A percentile compares a stretch with the other conserved stretches of the same genome.
phyloP scores from a whole-genome alignment of 2,888 invertebrate genomes.

The Athalia rosae region DNA sequence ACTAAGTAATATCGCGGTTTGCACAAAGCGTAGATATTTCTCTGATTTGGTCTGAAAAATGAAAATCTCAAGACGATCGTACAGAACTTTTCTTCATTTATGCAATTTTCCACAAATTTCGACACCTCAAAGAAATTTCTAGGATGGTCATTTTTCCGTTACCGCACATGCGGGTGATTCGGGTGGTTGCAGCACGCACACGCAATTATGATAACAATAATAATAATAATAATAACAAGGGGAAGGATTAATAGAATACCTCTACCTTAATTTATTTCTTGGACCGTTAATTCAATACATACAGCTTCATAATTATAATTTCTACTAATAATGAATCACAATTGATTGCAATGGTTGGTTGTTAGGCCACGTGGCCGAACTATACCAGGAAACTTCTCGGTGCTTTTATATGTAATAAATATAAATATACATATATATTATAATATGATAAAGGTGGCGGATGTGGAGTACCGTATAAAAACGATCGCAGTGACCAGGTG shows the following conservation, averaged over 20 bases:
- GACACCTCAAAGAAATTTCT: not conserved
- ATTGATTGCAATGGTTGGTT: conserved; percentile 17
- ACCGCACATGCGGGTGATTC: not conserved
- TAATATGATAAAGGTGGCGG: conserved; percentile 14
- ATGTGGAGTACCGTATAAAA: not conserved
- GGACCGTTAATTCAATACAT: not conserved
- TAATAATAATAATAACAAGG: not conserved
- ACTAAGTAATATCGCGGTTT: too few species aligned
- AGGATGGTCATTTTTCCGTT: not conserved
- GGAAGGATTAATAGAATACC: not conserved
- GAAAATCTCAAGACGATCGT: too few species aligned
- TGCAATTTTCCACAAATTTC: too few species aligned
- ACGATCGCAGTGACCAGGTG: conserved; percentile 29
- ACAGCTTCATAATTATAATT: conserved; percentile 15
- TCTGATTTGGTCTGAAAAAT: too few species aligned
- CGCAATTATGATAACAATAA: not conserved
- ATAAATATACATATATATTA: not conserved
- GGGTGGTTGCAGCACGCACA: not conserved
- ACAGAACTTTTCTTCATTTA: too few species aligned
- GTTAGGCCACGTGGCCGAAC: conserved; percentile 29
- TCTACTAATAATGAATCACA: conserved; percentile 21
- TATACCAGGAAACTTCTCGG: not conserved
- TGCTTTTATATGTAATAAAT: not conserved
- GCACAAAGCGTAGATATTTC: too few species aligned
- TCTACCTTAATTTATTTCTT: conserved; percentile 30